Percentiles rank a stretch among this genome's conserved stretches.
These are phyloP conservation scores for Xiphorhynchus elegans DNA, from an alignment of 2,113 vertebrate species.

Conservation along the genomic window DNA sequence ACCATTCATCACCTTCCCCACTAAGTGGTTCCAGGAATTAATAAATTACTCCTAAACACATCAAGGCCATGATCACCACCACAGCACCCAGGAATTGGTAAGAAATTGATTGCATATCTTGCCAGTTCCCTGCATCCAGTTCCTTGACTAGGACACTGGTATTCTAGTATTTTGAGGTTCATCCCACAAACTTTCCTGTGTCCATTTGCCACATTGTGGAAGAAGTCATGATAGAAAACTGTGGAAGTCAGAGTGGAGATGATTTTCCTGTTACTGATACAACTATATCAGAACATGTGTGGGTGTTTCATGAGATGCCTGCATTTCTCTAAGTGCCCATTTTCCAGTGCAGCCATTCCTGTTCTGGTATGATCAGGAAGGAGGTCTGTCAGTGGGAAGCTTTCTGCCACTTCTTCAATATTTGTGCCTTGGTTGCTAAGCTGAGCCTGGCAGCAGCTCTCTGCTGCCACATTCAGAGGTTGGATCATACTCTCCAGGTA, in stretches of 20 bases:
- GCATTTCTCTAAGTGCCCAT: background rate
- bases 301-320: rapidly evolving
- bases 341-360: background rate
- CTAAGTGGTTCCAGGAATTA: background rate
- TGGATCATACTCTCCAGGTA: background rate
- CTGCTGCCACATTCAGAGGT: background rate
- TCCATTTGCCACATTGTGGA: background rate
- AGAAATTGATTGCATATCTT: background rate
- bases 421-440: background rate
- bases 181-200: background rate
- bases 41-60: background rate
- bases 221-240: background rate
- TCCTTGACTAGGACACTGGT: background rate
- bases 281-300: background rate
- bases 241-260: background rate
- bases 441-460: background rate
- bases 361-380: background rate
- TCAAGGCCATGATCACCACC: rapidly evolving
- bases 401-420: background rate
- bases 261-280: background rate
- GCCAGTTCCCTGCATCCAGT: background rate
- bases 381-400: background rate
- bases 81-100: background rate
- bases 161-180: background rate
- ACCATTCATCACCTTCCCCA: background rate